phyloP scores from a whole-genome alignment of 2,113 vertebrate genomes.

The Zosterops hypoxanthus region DNA sequence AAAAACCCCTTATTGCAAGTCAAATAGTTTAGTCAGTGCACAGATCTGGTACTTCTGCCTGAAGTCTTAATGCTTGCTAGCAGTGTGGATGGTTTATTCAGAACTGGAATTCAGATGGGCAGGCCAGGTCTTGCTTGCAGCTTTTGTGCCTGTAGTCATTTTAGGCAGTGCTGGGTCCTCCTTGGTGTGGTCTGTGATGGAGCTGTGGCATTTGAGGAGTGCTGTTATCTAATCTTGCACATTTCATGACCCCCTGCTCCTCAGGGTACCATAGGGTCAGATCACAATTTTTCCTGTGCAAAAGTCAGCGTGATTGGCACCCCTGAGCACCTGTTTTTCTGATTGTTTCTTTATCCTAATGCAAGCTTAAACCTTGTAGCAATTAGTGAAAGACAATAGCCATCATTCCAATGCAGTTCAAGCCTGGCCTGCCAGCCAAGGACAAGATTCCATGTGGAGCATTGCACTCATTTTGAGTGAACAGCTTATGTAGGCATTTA shows the following conservation, averaged over 20 bases:
- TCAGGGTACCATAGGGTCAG: background rate
- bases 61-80: background rate
- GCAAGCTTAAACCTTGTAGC: background rate
- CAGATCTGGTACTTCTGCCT: background rate
- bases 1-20: background rate
- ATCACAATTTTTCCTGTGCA: background rate
- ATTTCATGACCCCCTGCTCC: background rate
- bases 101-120: background rate
- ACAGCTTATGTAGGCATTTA: background rate
- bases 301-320: background rate
- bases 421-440: background rate
- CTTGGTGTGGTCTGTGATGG: accelerated
- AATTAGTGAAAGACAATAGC: background rate
- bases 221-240: background rate
- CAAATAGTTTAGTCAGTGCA: background rate
- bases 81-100: background rate
- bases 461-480: background rate
- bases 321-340: background rate
- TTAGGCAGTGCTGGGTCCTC: background rate
- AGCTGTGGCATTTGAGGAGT: background rate
- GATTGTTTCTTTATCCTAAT: background rate
- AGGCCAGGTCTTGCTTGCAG: background rate
- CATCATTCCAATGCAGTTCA: background rate
- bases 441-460: background rate
- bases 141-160: background rate